These are phyloP conservation scores for Amiota minor DNA, from an alignment of 2,888 invertebrate genomes.

Conservation along the genomic window DNA sequence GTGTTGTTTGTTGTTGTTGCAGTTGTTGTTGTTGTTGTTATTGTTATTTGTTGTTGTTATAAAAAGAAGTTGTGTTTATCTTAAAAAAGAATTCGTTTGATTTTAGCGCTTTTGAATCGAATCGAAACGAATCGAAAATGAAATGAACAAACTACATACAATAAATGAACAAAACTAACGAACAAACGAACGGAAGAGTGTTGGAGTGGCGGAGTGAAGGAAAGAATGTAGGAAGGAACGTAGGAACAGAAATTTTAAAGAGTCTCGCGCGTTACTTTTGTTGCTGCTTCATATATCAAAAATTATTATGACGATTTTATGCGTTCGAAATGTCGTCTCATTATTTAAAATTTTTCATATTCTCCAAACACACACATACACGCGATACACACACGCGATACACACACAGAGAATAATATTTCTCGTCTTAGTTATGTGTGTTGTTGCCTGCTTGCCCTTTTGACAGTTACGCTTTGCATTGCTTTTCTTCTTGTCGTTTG, in stretches of 20 bases:
- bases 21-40: conserved; percentile 34
- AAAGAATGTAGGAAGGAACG: no score
- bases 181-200: no score
- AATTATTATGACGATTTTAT: conserved; percentile 73
- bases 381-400: not conserved
- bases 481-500: conserved; percentile 53
- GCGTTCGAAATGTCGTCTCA: conserved; percentile 73
- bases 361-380: not conserved
- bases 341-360: conserved; percentile 55
- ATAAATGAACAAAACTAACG: no score
- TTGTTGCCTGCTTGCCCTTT: conserved; percentile 31
- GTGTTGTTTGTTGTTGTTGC: no score
- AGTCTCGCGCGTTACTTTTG: conserved; percentile 46
- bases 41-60: conserved; percentile 27
- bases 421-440: no score
- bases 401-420: no score
- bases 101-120: conserved; percentile 61
- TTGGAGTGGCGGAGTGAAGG: no score
- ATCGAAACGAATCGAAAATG: conserved; percentile 34
- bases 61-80: conserved; percentile 53
- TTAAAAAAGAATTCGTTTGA: conserved; percentile 71
- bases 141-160: no score
- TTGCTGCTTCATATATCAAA: conserved; percentile 72
- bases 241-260: no score
- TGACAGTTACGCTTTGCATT: conserved; percentile 31